These are phyloP conservation scores for Micromesistius poutassou DNA, from an alignment of 2,797 vertebrate species.

Conservation along the genomic window DNA sequence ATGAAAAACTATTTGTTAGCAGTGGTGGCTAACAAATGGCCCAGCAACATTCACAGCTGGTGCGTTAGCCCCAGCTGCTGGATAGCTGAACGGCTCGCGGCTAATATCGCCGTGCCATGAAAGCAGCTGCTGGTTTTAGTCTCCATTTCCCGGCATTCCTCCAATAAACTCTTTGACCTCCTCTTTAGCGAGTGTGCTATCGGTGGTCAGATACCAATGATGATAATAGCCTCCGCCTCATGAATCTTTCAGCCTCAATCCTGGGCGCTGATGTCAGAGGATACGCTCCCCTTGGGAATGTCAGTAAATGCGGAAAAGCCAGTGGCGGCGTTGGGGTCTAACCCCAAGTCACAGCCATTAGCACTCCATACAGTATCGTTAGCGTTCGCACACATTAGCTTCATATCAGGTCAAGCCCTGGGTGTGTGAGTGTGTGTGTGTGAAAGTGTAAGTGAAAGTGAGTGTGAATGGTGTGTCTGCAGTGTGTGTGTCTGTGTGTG, in stretches of 20 bases:
- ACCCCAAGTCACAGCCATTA: conserved; percentile 38
- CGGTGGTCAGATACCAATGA: conserved; percentile 33
- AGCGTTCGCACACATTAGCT: conserved; percentile 18
- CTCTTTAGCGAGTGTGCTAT: conserved; percentile 18
- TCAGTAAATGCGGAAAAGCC: conserved; percentile 44
- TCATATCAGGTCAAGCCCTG: conserved; percentile 18
- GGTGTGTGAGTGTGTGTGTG: too few species aligned
- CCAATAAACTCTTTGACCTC: background rate
- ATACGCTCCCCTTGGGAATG: conserved; percentile 44
- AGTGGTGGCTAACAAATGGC: background rate
- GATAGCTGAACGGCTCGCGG: background rate
- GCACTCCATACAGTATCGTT: conserved; percentile 29
- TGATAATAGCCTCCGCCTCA: conserved; percentile 65
- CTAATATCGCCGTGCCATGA: background rate
- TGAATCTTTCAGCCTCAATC: conserved; percentile 69
- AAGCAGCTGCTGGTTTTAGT: background rate
- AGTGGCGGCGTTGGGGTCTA: conserved; percentile 32
- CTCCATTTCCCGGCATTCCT: background rate
- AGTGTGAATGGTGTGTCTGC: too few species aligned
- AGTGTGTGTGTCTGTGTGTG: too few species aligned
- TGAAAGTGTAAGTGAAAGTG: too few species aligned
- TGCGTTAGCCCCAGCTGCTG: background rate
- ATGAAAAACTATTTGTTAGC: conserved; percentile 3
- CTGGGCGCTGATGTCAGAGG: conserved; percentile 46
- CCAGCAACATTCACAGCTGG: background rate